Conservation (phyloP, 1,140 invertebrate genomes). For the Macrotrachela quadricornifera region DNA sequence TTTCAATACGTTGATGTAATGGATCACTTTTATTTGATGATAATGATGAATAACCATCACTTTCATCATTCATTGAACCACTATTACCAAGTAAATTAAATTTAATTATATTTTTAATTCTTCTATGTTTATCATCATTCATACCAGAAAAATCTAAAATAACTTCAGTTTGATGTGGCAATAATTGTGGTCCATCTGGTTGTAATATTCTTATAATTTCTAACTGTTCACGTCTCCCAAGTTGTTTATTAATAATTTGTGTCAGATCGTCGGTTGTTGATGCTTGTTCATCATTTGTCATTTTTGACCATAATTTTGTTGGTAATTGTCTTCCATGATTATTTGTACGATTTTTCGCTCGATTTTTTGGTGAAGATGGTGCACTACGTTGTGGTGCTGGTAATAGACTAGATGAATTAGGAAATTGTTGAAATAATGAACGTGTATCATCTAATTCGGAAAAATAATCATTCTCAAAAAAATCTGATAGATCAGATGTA, state of each 20-base stretch:
- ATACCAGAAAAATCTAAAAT: constrained; percentile 1
- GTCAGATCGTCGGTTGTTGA: constrained; percentile 9
- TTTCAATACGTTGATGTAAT: constrained; percentile 11
- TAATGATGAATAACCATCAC: background rate
- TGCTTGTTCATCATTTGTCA: background rate
- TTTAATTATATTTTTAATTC: constrained; percentile 4
- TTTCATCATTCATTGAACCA: background rate
- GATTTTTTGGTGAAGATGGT: no score
- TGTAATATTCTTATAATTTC: constrained; percentile 20
- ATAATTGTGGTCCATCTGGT: constrained; percentile 13
- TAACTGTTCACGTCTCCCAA: constrained; percentile 18
- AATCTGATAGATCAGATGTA: no score
- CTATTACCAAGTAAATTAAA: constrained; percentile 5
- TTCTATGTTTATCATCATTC: background rate
- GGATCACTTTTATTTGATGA: constrained; percentile 8
- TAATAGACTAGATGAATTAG: no score
- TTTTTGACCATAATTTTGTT: background rate
- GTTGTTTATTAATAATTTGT: constrained; percentile 16
- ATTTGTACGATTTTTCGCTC: no score
- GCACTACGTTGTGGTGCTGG: no score
- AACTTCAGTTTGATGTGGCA: constrained; percentile 18
- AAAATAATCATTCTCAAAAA: no score
- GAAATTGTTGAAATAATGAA: no score
- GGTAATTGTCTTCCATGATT: no score
- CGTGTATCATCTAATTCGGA: no score